Conservation (phyloP, 2,113 vertebrate genomes). For the Morone chrysops region DNA sequence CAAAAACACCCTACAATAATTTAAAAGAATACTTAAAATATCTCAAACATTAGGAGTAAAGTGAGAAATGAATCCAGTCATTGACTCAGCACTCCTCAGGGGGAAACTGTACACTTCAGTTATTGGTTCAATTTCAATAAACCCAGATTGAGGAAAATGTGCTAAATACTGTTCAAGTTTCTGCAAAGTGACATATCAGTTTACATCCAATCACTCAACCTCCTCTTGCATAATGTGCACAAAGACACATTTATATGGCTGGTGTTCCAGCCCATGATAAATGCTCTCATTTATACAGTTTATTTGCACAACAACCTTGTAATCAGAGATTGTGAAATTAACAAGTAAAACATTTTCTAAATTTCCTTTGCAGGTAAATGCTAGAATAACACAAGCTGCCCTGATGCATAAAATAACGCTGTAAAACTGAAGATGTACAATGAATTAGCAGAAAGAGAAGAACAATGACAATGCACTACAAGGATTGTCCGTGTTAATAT, state of each 20-base stretch:
- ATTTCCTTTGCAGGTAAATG: background rate
- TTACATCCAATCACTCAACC: background rate
- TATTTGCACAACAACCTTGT: background rate
- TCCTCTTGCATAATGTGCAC: background rate
- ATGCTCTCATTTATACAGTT: background rate
- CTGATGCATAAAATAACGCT: background rate
- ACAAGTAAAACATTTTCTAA: background rate
- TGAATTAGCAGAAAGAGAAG: background rate
- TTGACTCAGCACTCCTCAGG: background rate
- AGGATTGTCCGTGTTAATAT: too few relatives aligned
- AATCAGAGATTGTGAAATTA: background rate
- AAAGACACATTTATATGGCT: background rate
- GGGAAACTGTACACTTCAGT: background rate
- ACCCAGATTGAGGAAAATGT: background rate
- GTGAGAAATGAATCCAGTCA: background rate
- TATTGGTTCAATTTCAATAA: background rate
- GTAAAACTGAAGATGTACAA: background rate
- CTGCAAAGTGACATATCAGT: slow-evolving; percentile 14
- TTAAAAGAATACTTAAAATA: background rate
- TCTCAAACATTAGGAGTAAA: background rate
- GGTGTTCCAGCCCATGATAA: background rate
- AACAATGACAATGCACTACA: background rate
- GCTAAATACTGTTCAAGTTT: background rate
- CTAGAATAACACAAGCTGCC: background rate
- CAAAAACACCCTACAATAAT: background rate